These are phyloP conservation scores for Morpho helenor DNA, from an alignment of 2,888 invertebrate species.

Conservation along the genomic window DNA sequence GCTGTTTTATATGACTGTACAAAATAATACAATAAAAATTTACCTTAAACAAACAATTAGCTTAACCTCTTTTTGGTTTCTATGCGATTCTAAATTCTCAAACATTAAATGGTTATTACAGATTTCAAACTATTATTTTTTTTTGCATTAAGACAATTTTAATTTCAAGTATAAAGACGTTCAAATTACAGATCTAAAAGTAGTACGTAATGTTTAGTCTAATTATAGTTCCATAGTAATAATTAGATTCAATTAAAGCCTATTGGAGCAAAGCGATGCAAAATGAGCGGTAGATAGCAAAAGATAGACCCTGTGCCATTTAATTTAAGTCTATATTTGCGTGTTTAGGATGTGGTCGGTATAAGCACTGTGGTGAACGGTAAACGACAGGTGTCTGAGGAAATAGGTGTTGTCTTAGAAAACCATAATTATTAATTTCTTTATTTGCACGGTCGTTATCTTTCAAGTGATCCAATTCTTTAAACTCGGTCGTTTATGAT, in stretches of 20 bases:
- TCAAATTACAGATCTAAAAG: slow-evolving; percentile 1
- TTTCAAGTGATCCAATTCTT: background rate
- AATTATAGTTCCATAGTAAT: slow-evolving; percentile 35
- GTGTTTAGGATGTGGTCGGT: slow-evolving; percentile 21
- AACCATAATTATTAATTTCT: slow-evolving; percentile 13
- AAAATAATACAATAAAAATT: too few relatives aligned
- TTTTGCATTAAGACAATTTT: too few relatives aligned
- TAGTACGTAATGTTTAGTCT: slow-evolving; percentile 25
- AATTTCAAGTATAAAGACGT: background rate
- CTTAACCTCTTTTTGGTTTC: too few relatives aligned
- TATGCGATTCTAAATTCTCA: too few relatives aligned
- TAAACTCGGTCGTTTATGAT: too few relatives aligned
- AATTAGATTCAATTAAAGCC: slow-evolving; percentile 32
- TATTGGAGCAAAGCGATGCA: slow-evolving; percentile 32
- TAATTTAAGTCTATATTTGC: slow-evolving; percentile 17
- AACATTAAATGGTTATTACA: too few relatives aligned
- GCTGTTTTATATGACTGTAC: too few relatives aligned
- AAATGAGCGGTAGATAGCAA: slow-evolving; percentile 1
- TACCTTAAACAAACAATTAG: too few relatives aligned
- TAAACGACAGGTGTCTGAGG: slow-evolving; percentile 29
- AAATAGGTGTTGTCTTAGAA: slow-evolving; percentile 22
- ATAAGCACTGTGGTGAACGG: slow-evolving; percentile 30
- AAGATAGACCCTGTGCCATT: slow-evolving; percentile 5
- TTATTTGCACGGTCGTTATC: slow-evolving; percentile 1
- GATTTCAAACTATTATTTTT: too few relatives aligned